A percentile compares a stretch with the other conserved stretches of the same genome.
phyloP scores from a whole-genome alignment of 2,888 invertebrate genomes.

The Myopa tessellatipennis region DNA sequence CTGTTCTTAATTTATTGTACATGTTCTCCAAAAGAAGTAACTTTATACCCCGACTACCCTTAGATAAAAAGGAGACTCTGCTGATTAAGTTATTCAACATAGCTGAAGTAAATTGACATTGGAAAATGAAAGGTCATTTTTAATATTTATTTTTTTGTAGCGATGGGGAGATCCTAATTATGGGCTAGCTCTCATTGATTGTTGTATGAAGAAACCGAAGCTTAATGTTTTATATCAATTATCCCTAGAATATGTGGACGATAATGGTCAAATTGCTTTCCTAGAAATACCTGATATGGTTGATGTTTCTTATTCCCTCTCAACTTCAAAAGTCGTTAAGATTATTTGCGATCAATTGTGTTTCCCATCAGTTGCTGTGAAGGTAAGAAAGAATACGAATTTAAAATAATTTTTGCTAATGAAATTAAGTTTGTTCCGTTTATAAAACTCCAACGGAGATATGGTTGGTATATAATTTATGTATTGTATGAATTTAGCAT shows the following conservation, averaged over 20 bases:
- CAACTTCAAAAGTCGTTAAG: constrained; percentile 56
- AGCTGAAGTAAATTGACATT: constrained; percentile 76
- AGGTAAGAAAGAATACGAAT: constrained; percentile 46
- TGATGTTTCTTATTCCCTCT: constrained; percentile 55
- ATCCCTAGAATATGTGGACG: constrained; percentile 59
- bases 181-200: constrained; percentile 86
- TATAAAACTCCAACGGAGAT: no score
- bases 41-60: constrained; percentile 81
- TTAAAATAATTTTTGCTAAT: no score
- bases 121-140: neutral
- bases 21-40: constrained; percentile 91
- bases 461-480: no score
- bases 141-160: constrained; percentile 47
- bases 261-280: constrained; percentile 57
- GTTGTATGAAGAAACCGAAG: constrained; percentile 77
- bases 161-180: constrained; percentile 83
- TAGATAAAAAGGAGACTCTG: constrained; percentile 78
- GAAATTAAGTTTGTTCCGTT: no score
- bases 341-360: constrained; percentile 59
- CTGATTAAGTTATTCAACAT: constrained; percentile 79
- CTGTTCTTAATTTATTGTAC: constrained; percentile 84
- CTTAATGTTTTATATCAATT: constrained; percentile 59
- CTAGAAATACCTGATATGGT: constrained; percentile 61
- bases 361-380: constrained; percentile 59
- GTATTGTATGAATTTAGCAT: no score